These are phyloP conservation scores for Telmatherina bonti DNA, from an alignment of 2,797 vertebrate species.

Conservation along the genomic window DNA sequence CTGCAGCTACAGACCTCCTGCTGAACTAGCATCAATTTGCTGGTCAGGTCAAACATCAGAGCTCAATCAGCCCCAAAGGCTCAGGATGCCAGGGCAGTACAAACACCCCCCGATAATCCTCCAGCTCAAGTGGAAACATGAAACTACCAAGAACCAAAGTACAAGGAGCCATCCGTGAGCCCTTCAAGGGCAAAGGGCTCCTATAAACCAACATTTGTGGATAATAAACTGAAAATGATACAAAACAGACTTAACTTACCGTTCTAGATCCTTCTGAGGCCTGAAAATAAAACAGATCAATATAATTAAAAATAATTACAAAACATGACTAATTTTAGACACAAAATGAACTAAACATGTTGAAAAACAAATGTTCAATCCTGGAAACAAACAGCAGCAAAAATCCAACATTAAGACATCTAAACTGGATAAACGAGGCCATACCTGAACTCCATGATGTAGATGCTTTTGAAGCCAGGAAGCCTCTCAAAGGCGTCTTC, in stretches of 20 bases:
- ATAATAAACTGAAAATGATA: neutral
- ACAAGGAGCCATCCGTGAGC: too few species aligned
- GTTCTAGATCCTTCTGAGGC: slow-evolving; percentile 86
- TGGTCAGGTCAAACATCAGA: neutral
- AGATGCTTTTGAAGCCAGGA: slow-evolving; percentile 89
- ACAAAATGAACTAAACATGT: too few species aligned
- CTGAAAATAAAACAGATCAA: slow-evolving; percentile 71
- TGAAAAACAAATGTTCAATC: too few species aligned
- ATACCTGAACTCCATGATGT: slow-evolving; percentile 91
- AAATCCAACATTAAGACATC: too few species aligned
- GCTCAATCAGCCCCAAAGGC: neutral
- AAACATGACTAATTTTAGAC: too few species aligned
- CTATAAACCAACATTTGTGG: neutral
- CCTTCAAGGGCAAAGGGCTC: neutral
- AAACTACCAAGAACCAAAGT: neutral
- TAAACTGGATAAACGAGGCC: neutral
- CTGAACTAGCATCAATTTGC: too few species aligned
- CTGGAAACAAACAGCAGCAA: too few species aligned
- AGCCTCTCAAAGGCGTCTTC: slow-evolving; percentile 86
- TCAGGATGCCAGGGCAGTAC: neutral
- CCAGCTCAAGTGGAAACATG: neutral
- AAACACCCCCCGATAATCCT: neutral
- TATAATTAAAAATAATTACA: too few species aligned
- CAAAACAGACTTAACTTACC: slow-evolving; percentile 80
- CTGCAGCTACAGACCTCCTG: neutral